Conservation (phyloP, 2,113 vertebrate genomes). For the Orthonyx spaldingii region DNA sequence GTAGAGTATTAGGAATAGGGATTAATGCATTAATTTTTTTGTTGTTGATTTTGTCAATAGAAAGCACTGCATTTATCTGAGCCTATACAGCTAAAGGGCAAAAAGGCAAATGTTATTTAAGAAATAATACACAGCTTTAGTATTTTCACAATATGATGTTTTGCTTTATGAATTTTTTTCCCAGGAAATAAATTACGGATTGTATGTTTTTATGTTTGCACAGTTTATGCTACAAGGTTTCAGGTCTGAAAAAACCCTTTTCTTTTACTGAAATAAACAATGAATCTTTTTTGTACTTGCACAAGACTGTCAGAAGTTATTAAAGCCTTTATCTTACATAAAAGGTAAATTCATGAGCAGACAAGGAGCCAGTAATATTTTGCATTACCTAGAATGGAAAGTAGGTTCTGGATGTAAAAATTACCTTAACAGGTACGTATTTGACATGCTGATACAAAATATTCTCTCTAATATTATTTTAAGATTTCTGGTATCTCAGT, state of each 20-base stretch:
- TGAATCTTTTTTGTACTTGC: not conserved
- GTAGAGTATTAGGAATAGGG: not conserved
- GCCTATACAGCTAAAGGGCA: fast-evolving
- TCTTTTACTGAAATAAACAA: not conserved
- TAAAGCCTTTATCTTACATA: not conserved
- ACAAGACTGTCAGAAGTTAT: not conserved
- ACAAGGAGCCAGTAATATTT: not conserved
- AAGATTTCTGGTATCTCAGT: not conserved
- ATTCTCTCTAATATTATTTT: not conserved
- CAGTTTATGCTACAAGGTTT: not conserved
- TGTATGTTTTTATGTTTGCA: not conserved
- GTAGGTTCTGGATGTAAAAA: not conserved
- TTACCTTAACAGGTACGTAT: not conserved
- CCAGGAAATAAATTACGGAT: not conserved
- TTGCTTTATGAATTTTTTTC: not conserved
- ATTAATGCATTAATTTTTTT: not conserved
- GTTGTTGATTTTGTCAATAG: not conserved
- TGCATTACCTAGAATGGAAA: not conserved
- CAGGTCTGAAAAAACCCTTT: not conserved
- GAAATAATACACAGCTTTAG: not conserved
- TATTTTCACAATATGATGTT: not conserved
- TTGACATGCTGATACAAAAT: not conserved
- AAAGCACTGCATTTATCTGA: not conserved
- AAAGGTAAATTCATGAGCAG: not conserved
- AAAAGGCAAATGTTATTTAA: not conserved